Conservation (phyloP, 2,888 invertebrate genomes). For the Dynastes maya region DNA sequence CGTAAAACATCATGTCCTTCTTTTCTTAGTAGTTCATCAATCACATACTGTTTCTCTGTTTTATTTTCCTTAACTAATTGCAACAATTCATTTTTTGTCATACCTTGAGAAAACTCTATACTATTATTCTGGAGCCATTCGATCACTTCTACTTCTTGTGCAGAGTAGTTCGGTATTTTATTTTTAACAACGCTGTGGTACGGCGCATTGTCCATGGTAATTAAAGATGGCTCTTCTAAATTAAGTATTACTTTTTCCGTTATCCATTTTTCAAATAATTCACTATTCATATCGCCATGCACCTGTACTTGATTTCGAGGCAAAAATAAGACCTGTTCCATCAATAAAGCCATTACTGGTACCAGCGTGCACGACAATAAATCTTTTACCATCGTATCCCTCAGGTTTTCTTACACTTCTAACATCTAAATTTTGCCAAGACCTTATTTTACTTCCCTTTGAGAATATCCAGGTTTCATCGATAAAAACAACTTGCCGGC, state of each 20-base stretch:
- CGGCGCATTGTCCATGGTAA: too few species aligned
- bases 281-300: slow-evolving; percentile 3
- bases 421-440: not conserved
- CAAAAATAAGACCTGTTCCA: not conserved
- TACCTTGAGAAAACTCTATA: not conserved
- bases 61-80: not conserved
- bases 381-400: not conserved
- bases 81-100: not conserved
- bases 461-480: slow-evolving; percentile 1
- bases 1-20: not conserved
- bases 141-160: not conserved
- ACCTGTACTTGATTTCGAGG: not conserved
- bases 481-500: not conserved
- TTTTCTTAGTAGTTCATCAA: not conserved
- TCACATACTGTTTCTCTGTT: not conserved
- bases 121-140: not conserved
- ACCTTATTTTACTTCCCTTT: not conserved
- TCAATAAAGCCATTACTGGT: not conserved
- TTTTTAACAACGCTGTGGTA: not conserved
- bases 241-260: not conserved
- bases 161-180: not conserved
- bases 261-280: not conserved
- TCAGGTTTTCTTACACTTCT: not conserved
- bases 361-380: not conserved
- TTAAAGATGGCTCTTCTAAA: not conserved